Evolutionary conservation across 2,888 invertebrate genomes (phyloP).

Genomic region (Melieria crassipennis): DNA sequence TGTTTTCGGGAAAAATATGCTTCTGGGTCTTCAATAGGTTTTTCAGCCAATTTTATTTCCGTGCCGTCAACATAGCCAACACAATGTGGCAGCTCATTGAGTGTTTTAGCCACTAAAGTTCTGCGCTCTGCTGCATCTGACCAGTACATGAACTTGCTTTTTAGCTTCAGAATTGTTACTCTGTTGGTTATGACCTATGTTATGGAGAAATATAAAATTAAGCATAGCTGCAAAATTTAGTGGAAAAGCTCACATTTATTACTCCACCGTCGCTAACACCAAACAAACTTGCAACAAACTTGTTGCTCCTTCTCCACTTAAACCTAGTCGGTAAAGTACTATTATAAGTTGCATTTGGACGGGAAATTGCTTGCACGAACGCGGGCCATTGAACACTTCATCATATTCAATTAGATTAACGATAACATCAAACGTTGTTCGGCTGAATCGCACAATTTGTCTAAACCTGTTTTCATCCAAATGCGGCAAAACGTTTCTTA

Average conservation of each 20-base stretch:
- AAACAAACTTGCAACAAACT: not conserved
- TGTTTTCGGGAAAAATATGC: too few species aligned
- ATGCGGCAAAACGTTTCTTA: too few species aligned
- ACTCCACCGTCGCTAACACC: conserved; percentile 20
- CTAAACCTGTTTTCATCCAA: too few species aligned
- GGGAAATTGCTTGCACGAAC: not conserved
- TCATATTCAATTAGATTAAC: too few species aligned
- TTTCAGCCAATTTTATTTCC: conserved; percentile 39
- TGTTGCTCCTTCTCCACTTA: conserved; percentile 13
- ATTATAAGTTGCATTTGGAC: conserved; percentile 12
- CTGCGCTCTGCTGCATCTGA: conserved; percentile 18
- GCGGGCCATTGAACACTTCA: too few species aligned
- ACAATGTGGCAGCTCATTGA: conserved; percentile 33
- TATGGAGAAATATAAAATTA: not conserved
- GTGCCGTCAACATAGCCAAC: conserved; percentile 37
- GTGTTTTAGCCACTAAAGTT: conserved; percentile 25
- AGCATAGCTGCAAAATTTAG: not conserved
- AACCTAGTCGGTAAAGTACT: conserved; percentile 19
- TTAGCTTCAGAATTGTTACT: conserved; percentile 20
- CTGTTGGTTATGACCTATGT: conserved; percentile 11
- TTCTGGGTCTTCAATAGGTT: conserved; percentile 29
- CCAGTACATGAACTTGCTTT: conserved; percentile 23
- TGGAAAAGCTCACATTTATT: not conserved
- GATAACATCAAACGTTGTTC: too few species aligned
- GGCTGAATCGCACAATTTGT: too few species aligned